Conservation (phyloP, 2,888 invertebrate genomes). For the Lampropteryx suffumata region DNA sequence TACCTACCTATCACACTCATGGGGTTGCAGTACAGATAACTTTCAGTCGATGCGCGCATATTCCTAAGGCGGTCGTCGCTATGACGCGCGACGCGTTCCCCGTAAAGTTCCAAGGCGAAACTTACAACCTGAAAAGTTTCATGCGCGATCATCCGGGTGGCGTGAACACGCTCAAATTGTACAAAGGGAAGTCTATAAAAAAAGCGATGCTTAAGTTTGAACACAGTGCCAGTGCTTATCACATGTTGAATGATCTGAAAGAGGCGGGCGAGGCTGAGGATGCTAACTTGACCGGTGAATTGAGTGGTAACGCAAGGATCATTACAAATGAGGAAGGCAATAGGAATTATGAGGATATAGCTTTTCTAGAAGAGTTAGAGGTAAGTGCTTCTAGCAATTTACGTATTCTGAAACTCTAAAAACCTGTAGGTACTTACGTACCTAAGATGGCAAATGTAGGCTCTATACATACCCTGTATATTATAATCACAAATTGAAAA, state of each 20-base stretch:
- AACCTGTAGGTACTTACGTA: too few relatives aligned
- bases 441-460: too few relatives aligned
- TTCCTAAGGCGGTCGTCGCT: conserved; percentile 12
- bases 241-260: conserved; percentile 85
- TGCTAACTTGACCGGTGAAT: conserved; percentile 59
- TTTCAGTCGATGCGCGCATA: conserved; percentile 22
- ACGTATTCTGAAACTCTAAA: too few relatives aligned
- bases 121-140: conserved; percentile 86
- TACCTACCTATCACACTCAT: not conserved
- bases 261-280: conserved; percentile 75
- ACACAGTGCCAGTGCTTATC: conserved; percentile 86
- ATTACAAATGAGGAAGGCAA: conserved; percentile 60
- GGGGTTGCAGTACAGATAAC: conserved; percentile 24
- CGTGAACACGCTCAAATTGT: conserved; percentile 83
- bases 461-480: too few relatives aligned
- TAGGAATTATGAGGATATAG: conserved; percentile 57
- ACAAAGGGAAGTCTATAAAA: conserved; percentile 78
- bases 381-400: conserved; percentile 44
- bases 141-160: conserved; percentile 90
- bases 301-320: conserved; percentile 69
- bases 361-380: conserved; percentile 70
- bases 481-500: too few relatives aligned
- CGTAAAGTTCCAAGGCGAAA: conserved; percentile 67
- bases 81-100: conserved; percentile 50
- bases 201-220: conserved; percentile 79